Base-by-base conservation (phyloP, 2,113 vertebrate genomes). In the Sigmodon hispidus region DNA sequence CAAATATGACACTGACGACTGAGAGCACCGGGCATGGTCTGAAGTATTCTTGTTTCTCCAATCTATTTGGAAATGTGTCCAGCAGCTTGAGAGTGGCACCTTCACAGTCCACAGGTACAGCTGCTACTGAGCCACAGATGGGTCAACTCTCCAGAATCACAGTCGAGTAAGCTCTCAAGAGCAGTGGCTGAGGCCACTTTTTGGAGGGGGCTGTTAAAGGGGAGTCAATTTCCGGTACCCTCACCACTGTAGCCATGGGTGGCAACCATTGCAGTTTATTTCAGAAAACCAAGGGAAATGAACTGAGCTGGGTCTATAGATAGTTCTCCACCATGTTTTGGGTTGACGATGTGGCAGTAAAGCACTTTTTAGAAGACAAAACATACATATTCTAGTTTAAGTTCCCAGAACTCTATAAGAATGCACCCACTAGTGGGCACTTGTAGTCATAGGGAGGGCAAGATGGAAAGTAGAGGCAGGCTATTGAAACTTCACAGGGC, bases 1-100 rank as follows among this genome's bases (percentile, higher is more conserved):
- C 96, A 96, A 94, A 97, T 94, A 94, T 0, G 0, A 89, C 5
- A 15, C 73, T 69, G 40, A 4, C 34, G 70, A 19, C 3, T 3
- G 19, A 50, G 5, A 73, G n/a, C 0, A 0, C 1, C 0, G 9
- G 3, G 1, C 0, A 8, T 1, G 40, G 21, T 12, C 50, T 36
- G 67, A 17, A 73, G 93, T 34, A 22, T 29, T 40, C 93, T 91
- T 1, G 1, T 0, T 0, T 7, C 55, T 43, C 0, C 1, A 19
- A 0, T 31, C 77, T n/a, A 0, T 50, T 7, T 83, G 73, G 31
- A 89, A 84, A 84, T 19, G 15, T 29, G 8, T 26, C 4, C 2
- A 19, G 86, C 36, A 1, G 48, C 29, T 48, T 2, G 0, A 12
- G 0, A 10, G 40, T 1, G 1, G n/a, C 4, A 0, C 61, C 67